Base-by-base conservation (phyloP, 1,140 invertebrate genomes). In the Telenomus remus region DNA sequence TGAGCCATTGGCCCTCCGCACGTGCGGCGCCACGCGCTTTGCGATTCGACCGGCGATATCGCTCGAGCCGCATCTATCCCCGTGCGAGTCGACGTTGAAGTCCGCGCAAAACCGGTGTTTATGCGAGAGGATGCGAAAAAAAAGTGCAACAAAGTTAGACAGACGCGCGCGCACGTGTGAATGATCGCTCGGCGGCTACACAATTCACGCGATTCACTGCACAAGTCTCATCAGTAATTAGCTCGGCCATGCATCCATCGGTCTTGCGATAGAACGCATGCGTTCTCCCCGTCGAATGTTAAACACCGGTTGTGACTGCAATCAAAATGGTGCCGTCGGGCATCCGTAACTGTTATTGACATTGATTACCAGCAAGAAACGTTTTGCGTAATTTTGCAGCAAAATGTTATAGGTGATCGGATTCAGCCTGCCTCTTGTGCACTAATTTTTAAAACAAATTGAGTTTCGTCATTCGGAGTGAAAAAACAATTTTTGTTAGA, bases 141-240 rank as follows among this genome's bases (percentile, higher is more conserved):
- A 70, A 76, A 82, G 80, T 80, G 69, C 70, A 77, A 81, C 59
- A 73, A 76, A 82, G 82, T 84, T 27, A 6, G 1, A 27, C 6
- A 27, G 1, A 27, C 6, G 6, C 82, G 83, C 81, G 82, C 83
- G 80, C 78, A 60, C 50, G 78, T 55, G 73, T 76, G 65, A 72
- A 71, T 64, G 69, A 68, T 59, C 74, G 74, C 50, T 46, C 64
- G 47, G 69, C 65, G 64, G 56, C 15, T 65, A 79, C 19, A 27
- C 57, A 72, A 84, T 80, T 84, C 80, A 82, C 80, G 80, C 72
- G 82, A 83, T 80, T 76, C 48, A 71, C 46, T 68, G 59, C 53
- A 64, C 51, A 47, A 43, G 43, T 35, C 56, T 63, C 79, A 46
- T 73, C 78, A 63, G 72, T 79, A 83, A 84, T 84, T 84, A 83